Percentiles rank a stretch among this genome's conserved stretches.
These are phyloP conservation scores for Tympanuchus pallidicinctus DNA, from an alignment of 2,113 vertebrate genomes.

Conservation along the genomic window DNA sequence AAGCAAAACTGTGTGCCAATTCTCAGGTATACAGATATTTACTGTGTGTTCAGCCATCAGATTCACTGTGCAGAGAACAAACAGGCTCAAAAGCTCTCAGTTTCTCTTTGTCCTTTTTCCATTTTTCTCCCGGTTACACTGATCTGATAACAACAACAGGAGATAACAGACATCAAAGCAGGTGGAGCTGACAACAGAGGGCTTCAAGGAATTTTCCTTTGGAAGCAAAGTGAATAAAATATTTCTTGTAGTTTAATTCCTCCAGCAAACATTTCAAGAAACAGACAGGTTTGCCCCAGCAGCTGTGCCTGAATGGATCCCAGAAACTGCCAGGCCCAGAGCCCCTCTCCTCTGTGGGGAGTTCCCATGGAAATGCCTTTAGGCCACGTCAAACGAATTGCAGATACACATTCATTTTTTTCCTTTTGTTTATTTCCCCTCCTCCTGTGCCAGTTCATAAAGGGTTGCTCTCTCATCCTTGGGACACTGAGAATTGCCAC, in stretches of 20 bases:
- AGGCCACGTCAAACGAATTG: slow-evolving; percentile 51
- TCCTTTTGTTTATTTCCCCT: rapidly evolving
- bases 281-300: neutral
- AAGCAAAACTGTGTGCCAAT: neutral
- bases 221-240: neutral
- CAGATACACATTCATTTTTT: neutral
- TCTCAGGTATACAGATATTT: neutral
- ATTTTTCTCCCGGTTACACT: neutral
- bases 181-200: neutral
- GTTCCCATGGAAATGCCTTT: slow-evolving; percentile 70
- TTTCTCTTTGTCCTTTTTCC: neutral
- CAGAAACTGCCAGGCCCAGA: slow-evolving; percentile 15
- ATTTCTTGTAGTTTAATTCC: neutral
- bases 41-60: neutral
- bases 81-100: neutral
- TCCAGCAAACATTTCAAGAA: neutral
- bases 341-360: neutral
- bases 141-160: slow-evolving; percentile 28
- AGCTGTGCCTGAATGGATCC: slow-evolving; percentile 2
- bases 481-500: slow-evolving; percentile 13
- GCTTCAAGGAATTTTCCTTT: neutral
- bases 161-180: neutral
- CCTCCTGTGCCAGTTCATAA: slow-evolving; percentile 3
- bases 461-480: slow-evolving; percentile 8
- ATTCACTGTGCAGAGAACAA: neutral